These are phyloP conservation scores for Oscheius myriophilus DNA, from an alignment of 2,888 invertebrate species.

Conservation along the genomic window DNA sequence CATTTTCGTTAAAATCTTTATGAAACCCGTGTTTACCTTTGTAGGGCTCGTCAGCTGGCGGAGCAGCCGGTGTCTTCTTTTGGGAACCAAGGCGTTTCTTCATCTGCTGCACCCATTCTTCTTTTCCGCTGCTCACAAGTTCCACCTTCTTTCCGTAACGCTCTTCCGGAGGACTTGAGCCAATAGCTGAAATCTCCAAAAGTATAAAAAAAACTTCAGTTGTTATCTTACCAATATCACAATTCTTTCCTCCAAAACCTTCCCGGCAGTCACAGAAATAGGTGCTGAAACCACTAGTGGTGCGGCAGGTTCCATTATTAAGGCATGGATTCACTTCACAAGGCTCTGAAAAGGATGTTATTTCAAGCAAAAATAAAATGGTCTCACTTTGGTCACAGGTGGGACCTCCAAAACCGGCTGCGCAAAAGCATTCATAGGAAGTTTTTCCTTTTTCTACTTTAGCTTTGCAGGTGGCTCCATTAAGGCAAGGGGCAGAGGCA, in stretches of 20 bases:
- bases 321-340: conserved; percentile 63
- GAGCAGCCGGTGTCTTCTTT: conserved; percentile 21
- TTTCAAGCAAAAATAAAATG: too few species aligned
- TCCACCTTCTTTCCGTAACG: conserved; percentile 62
- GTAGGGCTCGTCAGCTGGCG: conserved; percentile 51
- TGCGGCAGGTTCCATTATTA: conserved; percentile 69
- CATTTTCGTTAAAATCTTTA: neutral
- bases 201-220: neutral
- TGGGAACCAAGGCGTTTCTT: conserved; percentile 38
- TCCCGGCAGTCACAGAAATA: conserved; percentile 66
- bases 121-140: conserved; percentile 64
- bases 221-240: conserved; percentile 57
- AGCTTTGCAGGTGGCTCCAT: conserved; percentile 64
- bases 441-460: conserved; percentile 49
- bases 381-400: conserved; percentile 63
- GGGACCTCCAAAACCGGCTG: conserved; percentile 61
- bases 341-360: conserved; percentile 35
- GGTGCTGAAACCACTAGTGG: conserved; percentile 57
- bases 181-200: conserved; percentile 42
- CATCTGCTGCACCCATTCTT: conserved; percentile 69
- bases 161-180: conserved; percentile 48
- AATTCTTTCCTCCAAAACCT: conserved; percentile 64
- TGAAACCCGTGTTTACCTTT: too few species aligned
- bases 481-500: conserved; percentile 59
- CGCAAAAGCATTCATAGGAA: conserved; percentile 65